Conservation (phyloP, 1,140 invertebrate genomes). For the Himalopsyche phryganea region DNA sequence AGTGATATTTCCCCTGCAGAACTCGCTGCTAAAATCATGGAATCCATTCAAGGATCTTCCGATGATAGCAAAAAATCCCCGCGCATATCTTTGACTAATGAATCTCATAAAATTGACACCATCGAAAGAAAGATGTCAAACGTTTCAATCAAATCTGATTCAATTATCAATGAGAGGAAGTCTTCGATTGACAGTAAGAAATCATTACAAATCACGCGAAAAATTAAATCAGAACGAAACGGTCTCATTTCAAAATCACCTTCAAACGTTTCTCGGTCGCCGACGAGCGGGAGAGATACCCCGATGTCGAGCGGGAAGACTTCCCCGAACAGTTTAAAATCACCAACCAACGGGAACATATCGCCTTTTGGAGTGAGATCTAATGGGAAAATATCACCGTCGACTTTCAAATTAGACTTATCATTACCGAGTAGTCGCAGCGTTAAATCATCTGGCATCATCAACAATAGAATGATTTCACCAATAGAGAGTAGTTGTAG, state of each 20-base stretch:
- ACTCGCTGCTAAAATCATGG: slow-evolving; percentile 39
- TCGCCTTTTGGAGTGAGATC: background rate
- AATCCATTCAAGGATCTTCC: slow-evolving; percentile 6
- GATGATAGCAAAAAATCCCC: background rate
- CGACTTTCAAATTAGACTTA: slow-evolving; percentile 37
- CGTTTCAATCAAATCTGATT: background rate
- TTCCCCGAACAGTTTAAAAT: slow-evolving; percentile 21
- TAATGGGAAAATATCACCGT: slow-evolving; percentile 28
- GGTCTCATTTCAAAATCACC: slow-evolving; percentile 1
- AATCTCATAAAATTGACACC: background rate
- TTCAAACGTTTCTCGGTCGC: background rate
- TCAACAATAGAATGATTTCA: slow-evolving; percentile 33
- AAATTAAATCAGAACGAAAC: background rate
- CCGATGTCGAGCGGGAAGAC: slow-evolving; percentile 24
- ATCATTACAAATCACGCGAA: background rate
- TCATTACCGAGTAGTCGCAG: slow-evolving; percentile 38
- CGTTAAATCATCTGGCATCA: slow-evolving; percentile 20
- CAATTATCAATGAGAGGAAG: background rate
- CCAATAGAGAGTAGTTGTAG: slow-evolving; percentile 28
- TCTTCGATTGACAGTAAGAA: background rate
- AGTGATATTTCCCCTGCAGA: slow-evolving; percentile 26
- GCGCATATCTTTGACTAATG: background rate
- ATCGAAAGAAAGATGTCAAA: background rate
- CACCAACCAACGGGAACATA: slow-evolving; percentile 13
- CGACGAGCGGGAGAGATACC: slow-evolving; percentile 21